These are phyloP conservation scores for Polymixis lichenea DNA, from an alignment of 2,888 invertebrate species.

Conservation along the genomic window DNA sequence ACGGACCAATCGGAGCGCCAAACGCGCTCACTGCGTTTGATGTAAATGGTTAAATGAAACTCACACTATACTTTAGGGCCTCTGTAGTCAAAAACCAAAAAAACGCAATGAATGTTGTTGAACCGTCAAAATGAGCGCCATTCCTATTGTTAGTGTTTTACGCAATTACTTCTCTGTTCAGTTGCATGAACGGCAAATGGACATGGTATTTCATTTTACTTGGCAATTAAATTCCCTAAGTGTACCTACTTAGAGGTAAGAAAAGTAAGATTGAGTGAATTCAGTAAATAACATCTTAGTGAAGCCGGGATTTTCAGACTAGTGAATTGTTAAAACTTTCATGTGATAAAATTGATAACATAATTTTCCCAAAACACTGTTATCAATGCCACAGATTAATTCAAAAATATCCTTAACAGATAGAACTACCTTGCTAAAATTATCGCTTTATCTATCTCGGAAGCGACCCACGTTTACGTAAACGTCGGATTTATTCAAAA, in stretches of 20 bases:
- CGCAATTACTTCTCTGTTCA: too few species aligned
- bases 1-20: too few species aligned
- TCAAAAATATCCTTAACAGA: constrained; percentile 6
- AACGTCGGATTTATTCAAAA: constrained; percentile 33
- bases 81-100: too few species aligned
- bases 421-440: constrained; percentile 16
- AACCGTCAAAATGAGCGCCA: too few species aligned
- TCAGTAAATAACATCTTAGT: not conserved
- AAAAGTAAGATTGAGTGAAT: not conserved
- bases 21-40: too few species aligned
- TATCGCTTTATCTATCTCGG: constrained; percentile 31
- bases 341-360: constrained; percentile 2
- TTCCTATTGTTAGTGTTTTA: too few species aligned
- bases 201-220: not conserved
- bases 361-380: constrained; percentile 20
- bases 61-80: too few species aligned
- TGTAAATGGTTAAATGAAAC: too few species aligned
- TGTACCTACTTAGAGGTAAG: not conserved
- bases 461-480: constrained; percentile 51
- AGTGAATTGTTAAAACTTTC: not conserved
- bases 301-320: not conserved
- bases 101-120: too few species aligned
- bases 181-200: not conserved
- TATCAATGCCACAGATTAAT: constrained; percentile 31
- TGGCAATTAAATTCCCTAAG: not conserved